Evolutionary conservation across 2,113 vertebrate species (phyloP).

Genomic region (Scomber colias): DNA sequence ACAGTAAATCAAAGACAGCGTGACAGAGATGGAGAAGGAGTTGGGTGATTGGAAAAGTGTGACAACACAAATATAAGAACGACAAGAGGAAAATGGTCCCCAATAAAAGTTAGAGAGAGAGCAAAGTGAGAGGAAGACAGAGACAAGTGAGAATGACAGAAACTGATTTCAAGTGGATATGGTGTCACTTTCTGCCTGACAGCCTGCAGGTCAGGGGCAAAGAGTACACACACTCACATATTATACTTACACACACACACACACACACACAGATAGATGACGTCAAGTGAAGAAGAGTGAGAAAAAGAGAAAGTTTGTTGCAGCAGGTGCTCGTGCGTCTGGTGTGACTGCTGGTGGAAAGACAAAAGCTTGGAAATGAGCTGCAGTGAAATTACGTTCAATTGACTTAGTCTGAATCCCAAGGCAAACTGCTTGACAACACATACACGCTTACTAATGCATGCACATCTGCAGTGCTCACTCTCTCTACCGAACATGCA

Average conservation of each 20-base stretch:
- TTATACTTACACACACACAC: not conserved
- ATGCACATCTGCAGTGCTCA: slow-evolving; percentile 33
- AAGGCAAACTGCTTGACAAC: slow-evolving; percentile 32
- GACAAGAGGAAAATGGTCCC: slow-evolving; percentile 2
- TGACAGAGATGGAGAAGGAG: slow-evolving; percentile 57
- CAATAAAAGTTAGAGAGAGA: slow-evolving; percentile 7
- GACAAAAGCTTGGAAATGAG: slow-evolving; percentile 52
- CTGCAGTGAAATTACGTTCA: slow-evolving; percentile 60
- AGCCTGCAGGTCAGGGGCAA: slow-evolving; percentile 59
- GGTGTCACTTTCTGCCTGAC: slow-evolving; percentile 45
- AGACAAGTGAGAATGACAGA: not conserved
- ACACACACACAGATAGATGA: not conserved
- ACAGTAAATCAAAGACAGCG: slow-evolving; percentile 53
- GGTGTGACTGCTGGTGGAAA: slow-evolving; percentile 32
- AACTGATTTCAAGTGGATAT: slow-evolving; percentile 43
- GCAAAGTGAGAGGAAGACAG: not conserved
- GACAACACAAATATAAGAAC: slow-evolving; percentile 53
- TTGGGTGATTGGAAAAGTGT: slow-evolving; percentile 43
- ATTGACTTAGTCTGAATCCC: slow-evolving; percentile 55
- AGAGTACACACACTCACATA: slow-evolving; percentile 1
- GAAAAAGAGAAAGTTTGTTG: not conserved
- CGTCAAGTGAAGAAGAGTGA: not conserved
- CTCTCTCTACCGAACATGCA: not conserved
- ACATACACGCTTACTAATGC: slow-evolving; percentile 25
- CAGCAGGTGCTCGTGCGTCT: slow-evolving; percentile 51